A percentile compares a stretch with the other conserved stretches of the same genome.
Evolutionary conservation across 2,888 invertebrate species (phyloP).

Genomic region (Abrostola triplasia): DNA sequence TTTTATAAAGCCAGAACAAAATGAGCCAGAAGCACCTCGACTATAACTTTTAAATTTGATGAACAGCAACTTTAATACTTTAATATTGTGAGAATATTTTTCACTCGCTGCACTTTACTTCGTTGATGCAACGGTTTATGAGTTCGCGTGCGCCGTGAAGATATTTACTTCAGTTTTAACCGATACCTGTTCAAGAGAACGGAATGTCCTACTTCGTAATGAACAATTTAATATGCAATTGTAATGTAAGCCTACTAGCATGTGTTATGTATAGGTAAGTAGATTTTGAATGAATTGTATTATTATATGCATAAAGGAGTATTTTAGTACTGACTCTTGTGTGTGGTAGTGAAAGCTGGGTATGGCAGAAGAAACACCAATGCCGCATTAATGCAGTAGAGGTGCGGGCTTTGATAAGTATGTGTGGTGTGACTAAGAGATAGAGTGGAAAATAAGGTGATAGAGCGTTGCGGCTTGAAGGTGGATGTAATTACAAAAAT

Average conservation of each 20-base stretch:
- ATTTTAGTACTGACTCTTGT: no score
- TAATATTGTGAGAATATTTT: constrained; percentile 64
- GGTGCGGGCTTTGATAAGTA: no score
- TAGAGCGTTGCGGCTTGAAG: no score
- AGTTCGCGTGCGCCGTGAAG: constrained; percentile 33
- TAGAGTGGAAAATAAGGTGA: no score
- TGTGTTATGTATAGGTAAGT: no score
- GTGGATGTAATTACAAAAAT: no score
- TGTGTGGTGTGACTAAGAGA: no score
- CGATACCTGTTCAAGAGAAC: constrained; percentile 30
- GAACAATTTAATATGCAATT: neutral
- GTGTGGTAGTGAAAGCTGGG: no score
- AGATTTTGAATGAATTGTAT: no score
- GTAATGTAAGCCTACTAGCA: neutral
- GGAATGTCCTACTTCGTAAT: constrained; percentile 9
- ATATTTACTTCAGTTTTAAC: constrained; percentile 29
- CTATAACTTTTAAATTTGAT: constrained; percentile 74
- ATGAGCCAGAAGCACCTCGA: constrained; percentile 51
- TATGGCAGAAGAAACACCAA: no score
- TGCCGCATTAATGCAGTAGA: no score
- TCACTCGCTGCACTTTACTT: constrained; percentile 54
- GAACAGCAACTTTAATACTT: constrained; percentile 67
- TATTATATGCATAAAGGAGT: no score
- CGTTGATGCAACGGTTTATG: constrained; percentile 34
- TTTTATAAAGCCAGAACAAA: constrained; percentile 62